These are phyloP conservation scores for Steinernema hermaphroditum DNA, from an alignment of 2,888 invertebrate species.

Conservation along the genomic window DNA sequence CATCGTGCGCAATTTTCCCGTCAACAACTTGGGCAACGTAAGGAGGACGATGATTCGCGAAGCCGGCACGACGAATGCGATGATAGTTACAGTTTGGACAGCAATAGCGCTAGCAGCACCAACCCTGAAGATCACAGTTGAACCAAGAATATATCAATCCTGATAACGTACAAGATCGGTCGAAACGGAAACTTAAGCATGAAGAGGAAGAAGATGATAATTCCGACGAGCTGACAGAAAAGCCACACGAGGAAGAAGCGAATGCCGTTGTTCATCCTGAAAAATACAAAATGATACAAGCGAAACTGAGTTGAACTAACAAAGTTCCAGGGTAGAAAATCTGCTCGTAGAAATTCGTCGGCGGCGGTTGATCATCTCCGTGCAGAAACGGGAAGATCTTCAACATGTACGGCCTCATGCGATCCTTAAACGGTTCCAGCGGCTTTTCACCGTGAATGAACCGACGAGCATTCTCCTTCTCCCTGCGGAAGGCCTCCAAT, in stretches of 20 bases:
- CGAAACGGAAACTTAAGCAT: constrained; percentile 51
- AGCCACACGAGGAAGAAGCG: not conserved
- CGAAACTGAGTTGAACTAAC: not conserved
- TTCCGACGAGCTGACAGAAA: constrained; percentile 47
- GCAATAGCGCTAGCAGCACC: constrained; percentile 45
- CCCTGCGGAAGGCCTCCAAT: not conserved
- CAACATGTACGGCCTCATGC: not conserved
- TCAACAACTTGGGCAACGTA: constrained; percentile 42
- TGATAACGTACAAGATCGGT: constrained; percentile 42
- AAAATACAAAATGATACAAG: too few relatives aligned
- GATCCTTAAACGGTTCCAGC: not conserved
- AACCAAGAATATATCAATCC: not conserved
- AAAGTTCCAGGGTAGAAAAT: not conserved
- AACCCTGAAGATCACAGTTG: constrained; percentile 38
- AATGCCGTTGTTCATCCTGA: not conserved
- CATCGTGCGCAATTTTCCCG: constrained; percentile 39
- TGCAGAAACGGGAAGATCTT: not conserved
- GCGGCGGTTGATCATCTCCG: not conserved
- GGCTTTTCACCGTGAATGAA: not conserved
- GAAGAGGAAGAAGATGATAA: constrained; percentile 48
- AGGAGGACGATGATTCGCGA: constrained; percentile 41
- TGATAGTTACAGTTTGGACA: constrained; percentile 44
- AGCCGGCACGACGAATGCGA: constrained; percentile 49
- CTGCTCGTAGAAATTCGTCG: not conserved
- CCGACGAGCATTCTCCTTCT: not conserved